phyloP scores from a whole-genome alignment of 2,113 vertebrate genomes.

The Opisthocomus hoazin region DNA sequence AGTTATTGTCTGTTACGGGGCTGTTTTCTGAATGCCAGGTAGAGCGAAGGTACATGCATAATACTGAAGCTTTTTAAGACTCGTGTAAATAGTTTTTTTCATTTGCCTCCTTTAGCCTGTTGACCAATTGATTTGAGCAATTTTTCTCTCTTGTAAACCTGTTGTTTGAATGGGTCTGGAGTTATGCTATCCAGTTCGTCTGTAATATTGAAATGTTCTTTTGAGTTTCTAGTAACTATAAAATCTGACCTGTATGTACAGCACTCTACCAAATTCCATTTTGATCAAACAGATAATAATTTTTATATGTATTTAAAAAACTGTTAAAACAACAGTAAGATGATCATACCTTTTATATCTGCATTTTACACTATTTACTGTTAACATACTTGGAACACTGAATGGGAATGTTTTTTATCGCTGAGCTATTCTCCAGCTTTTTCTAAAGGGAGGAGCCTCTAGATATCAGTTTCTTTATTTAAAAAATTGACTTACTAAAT shows the following conservation, averaged over 20 bases:
- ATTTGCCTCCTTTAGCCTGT: not conserved
- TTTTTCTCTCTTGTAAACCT: not conserved
- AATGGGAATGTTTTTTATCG: not conserved
- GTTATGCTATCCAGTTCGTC: not conserved
- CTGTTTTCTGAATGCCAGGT: not conserved
- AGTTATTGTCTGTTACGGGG: not conserved
- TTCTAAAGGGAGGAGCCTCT: not conserved
- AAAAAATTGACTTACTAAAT: not conserved
- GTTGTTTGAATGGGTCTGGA: not conserved
- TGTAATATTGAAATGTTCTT: not conserved
- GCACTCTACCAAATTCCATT: not conserved
- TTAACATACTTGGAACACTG: not conserved
- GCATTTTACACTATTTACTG: not conserved
- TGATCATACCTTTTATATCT: not conserved
- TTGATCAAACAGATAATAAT: not conserved
- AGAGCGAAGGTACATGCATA: not conserved
- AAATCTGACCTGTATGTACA: not conserved
- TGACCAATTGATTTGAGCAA: not conserved
- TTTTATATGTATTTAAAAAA: no score
- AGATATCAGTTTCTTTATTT: not conserved
- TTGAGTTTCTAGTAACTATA: not conserved
- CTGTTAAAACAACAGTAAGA: not conserved
- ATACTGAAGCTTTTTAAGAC: not conserved
- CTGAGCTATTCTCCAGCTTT: not conserved
- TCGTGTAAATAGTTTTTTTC: constrained; percentile 7